These are phyloP conservation scores for Hydropsyche betteni DNA, from an alignment of 2,888 invertebrate species.

Conservation along the genomic window DNA sequence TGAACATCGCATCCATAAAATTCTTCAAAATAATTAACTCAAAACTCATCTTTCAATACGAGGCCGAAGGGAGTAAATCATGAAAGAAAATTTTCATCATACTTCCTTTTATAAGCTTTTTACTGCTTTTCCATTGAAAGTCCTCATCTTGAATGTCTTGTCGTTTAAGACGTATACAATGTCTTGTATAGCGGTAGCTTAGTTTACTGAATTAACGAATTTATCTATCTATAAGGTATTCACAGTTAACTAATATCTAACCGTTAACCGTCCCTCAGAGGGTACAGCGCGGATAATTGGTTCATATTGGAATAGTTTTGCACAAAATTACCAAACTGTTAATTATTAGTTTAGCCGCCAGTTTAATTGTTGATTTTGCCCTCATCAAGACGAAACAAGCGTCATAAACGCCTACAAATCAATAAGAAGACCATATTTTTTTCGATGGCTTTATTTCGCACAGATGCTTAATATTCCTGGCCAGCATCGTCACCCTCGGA, in stretches of 20 bases:
- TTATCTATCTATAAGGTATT: slow-evolving; percentile 6
- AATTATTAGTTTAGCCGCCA: slow-evolving; percentile 11
- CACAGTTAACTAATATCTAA: slow-evolving; percentile 6
- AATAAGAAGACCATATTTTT: neutral
- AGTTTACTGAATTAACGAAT: neutral
- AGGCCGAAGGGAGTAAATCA: neutral
- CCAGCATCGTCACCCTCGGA: neutral
- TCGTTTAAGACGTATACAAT: neutral
- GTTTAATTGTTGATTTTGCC: slow-evolving; percentile 10
- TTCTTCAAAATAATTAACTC: neutral
- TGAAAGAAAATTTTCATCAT: slow-evolving; percentile 15
- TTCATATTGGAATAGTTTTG: slow-evolving; percentile 21
- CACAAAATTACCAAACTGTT: slow-evolving; percentile 23
- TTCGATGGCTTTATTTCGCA: neutral
- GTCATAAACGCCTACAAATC: neutral
- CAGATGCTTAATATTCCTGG: neutral
- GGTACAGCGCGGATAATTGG: slow-evolving; percentile 13
- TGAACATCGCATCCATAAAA: neutral
- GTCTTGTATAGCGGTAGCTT: neutral
- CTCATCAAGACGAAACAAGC: neutral
- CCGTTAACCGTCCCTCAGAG: slow-evolving; percentile 6
- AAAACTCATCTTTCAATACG: neutral
- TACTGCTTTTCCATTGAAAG: slow-evolving; percentile 9
- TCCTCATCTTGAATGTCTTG: neutral
- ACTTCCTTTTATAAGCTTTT: slow-evolving; percentile 21